Conservation (phyloP, 2,888 invertebrate genomes). For the Epinotia demarniana region DNA sequence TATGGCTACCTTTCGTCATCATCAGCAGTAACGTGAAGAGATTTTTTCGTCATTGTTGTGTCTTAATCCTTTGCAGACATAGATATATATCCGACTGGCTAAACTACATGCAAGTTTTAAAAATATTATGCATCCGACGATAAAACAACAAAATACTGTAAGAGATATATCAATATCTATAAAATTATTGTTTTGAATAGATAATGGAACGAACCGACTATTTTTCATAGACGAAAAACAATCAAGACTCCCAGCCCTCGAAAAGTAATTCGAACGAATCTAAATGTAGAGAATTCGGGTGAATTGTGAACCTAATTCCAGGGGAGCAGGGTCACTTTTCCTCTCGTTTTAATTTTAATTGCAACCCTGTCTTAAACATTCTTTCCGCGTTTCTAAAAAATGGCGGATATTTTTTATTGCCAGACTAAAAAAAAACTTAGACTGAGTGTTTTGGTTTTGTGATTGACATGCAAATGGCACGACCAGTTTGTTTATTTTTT, state of each 20-base stretch:
- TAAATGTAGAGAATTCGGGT: constrained; percentile 60
- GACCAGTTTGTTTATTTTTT: constrained; percentile 39
- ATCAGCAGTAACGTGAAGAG: too few relatives aligned
- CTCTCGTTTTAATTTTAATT: constrained; percentile 59
- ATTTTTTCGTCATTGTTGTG: too few relatives aligned
- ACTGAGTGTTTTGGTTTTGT: constrained; percentile 32
- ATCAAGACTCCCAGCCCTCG: constrained; percentile 53
- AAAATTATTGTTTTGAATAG: neutral
- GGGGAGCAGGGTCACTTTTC: constrained; percentile 42
- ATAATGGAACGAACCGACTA: neutral
- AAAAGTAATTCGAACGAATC: constrained; percentile 59
- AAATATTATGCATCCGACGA: too few relatives aligned
- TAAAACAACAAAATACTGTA: neutral
- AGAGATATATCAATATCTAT: neutral
- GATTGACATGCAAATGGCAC: constrained; percentile 35
- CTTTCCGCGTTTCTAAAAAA: constrained; percentile 30
- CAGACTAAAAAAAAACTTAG: constrained; percentile 25
- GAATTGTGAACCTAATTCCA: constrained; percentile 54
- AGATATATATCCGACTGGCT: too few relatives aligned
- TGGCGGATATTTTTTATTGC: constrained; percentile 34
- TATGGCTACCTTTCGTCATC: too few relatives aligned
- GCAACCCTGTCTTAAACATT: constrained; percentile 52
- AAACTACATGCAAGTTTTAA: too few relatives aligned
- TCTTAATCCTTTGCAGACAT: too few relatives aligned
- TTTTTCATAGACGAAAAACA: constrained; percentile 42